Percentiles rank a stretch among this genome's conserved stretches.
Conservation (phyloP, 2,113 vertebrate genomes). For the Cyanoramphus novaezelandiae region DNA sequence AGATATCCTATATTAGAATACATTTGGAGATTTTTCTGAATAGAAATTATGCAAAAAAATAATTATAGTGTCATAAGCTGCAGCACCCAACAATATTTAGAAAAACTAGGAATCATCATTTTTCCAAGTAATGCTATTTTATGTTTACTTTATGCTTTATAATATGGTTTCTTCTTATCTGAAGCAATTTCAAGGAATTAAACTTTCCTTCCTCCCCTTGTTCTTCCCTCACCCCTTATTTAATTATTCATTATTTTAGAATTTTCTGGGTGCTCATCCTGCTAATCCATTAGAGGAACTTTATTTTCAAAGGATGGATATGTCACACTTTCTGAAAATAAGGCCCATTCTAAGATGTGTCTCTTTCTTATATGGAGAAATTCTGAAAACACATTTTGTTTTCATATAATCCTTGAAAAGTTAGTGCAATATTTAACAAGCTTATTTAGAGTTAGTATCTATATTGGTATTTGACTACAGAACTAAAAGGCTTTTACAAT, state of each 20-base stretch:
- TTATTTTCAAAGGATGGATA: background rate
- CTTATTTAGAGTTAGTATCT: background rate
- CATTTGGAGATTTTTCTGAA: background rate
- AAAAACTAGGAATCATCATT: background rate
- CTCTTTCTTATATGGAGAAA: background rate
- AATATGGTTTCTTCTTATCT: background rate
- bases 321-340: background rate
- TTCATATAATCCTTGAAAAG: background rate
- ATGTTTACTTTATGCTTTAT: background rate
- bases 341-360: background rate
- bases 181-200: background rate
- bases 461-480: background rate
- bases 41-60: background rate
- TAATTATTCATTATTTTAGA: background rate
- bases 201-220: rapidly evolving
- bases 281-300: background rate
- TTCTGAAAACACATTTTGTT: background rate
- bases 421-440: background rate
- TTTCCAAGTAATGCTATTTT: background rate
- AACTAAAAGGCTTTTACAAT: background rate
- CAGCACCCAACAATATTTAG: background rate
- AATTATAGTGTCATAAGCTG: background rate
- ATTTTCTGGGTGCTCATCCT: background rate
- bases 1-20: background rate
- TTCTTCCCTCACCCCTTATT: background rate